phyloP scores from a whole-genome alignment of 2,888 invertebrate genomes.

The Agonopterix alstromeriana region DNA sequence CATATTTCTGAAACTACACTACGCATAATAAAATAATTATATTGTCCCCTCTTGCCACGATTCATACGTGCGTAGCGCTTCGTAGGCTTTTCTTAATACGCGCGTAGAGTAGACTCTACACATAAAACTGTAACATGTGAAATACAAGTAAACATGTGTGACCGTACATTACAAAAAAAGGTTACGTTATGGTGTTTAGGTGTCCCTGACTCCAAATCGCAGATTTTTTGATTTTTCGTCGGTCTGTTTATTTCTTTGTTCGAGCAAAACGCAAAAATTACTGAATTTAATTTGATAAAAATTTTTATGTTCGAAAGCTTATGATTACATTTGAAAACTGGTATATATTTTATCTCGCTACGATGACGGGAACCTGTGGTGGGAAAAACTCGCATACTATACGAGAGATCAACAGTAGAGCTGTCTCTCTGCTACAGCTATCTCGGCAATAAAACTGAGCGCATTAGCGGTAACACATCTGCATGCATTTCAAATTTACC shows the following conservation, averaged over 20 bases:
- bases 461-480: constrained; percentile 36
- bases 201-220: no score
- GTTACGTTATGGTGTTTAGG: no score
- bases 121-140: no score
- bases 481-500: constrained; percentile 39
- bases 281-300: no score
- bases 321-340: no score
- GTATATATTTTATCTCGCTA: no score
- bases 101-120: constrained; percentile 6
- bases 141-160: background rate
- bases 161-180: background rate
- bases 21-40: no score
- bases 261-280: background rate
- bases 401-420: constrained; percentile 1
- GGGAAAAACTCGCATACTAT: background rate
- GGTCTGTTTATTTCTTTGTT: background rate
- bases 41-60: no score
- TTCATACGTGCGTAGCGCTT: constrained; percentile 29
- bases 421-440: constrained; percentile 22
- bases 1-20: no score
- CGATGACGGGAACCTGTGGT: no score
- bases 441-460: constrained; percentile 23
- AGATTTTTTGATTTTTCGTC: no score
- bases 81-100: constrained; percentile 26
- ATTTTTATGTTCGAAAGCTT: no score